phyloP scores from a whole-genome alignment of 2,797 vertebrate genomes.

The Natrix natrix region DNA sequence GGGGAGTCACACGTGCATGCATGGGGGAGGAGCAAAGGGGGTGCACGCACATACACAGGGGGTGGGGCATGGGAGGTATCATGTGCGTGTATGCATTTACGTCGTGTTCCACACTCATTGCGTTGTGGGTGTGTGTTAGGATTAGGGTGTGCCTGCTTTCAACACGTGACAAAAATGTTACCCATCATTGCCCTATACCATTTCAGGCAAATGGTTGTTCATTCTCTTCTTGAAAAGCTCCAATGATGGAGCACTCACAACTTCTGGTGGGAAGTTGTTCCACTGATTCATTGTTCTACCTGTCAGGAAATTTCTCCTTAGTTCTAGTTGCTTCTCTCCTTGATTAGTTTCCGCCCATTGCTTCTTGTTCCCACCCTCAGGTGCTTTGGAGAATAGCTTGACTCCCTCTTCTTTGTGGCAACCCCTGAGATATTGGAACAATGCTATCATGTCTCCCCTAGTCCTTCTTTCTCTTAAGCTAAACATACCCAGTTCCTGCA shows the following conservation, averaged over 20 bases:
- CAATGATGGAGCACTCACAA: neutral
- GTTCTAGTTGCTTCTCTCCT: neutral
- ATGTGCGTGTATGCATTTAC: too few species aligned
- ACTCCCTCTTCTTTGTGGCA: neutral
- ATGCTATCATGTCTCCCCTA: neutral
- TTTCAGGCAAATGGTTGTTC: too few species aligned
- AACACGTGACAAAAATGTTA: too few species aligned
- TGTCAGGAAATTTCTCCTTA: neutral
- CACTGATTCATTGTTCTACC: neutral
- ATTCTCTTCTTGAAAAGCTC: too few species aligned
- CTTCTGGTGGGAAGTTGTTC: neutral
- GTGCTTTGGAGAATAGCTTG: neutral
- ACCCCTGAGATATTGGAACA: neutral
- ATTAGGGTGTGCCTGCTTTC: too few species aligned
- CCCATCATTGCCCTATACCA: neutral
- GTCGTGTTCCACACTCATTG: too few species aligned
- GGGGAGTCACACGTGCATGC: too few species aligned
- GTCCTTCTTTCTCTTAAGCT: rapidly evolving
- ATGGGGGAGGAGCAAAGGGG: too few species aligned
- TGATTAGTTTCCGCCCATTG: neutral
- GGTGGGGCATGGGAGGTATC: too few species aligned
- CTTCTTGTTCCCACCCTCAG: neutral
- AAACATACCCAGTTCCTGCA: neutral
- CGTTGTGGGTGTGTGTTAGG: too few species aligned
- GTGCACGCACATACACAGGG: too few species aligned